phyloP scores from a whole-genome alignment of 2,113 vertebrate genomes.

The Onychostruthus taczanowskii region DNA sequence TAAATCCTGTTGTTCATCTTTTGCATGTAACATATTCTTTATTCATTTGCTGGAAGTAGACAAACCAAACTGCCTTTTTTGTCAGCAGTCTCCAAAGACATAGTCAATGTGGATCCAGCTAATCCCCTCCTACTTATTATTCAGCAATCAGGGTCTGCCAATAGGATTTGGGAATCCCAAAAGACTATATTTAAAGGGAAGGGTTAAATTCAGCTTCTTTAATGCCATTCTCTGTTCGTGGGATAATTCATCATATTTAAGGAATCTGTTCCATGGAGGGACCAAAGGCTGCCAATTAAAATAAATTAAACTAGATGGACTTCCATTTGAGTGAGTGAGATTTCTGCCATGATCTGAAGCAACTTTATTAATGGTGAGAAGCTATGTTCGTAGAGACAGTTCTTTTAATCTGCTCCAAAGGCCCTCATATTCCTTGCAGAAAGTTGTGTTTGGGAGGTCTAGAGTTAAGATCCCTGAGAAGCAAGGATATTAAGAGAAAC shows the following conservation, averaged over 20 bases:
- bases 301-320: conserved; percentile 42
- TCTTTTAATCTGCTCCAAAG: conserved; percentile 50
- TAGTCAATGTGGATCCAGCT: conserved; percentile 20
- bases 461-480: conserved; percentile 45
- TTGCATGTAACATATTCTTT: conserved; percentile 15
- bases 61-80: conserved; percentile 18
- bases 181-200: conserved; percentile 13
- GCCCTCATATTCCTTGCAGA: not conserved
- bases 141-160: conserved; percentile 31
- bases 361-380: conserved; percentile 45
- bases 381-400: not conserved
- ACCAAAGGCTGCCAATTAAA: conserved; percentile 32
- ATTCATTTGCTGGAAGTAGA: conserved; percentile 34
- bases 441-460: conserved; percentile 15
- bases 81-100: conserved; percentile 43
- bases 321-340: not conserved
- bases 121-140: conserved; percentile 60
- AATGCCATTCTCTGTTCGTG: not conserved
- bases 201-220: conserved; percentile 48
- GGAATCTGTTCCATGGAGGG: not conserved
- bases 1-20: conserved; percentile 48
- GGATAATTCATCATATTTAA: conserved; percentile 25
- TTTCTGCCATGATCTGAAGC: not conserved
- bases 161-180: conserved; percentile 43
- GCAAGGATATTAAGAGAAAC: conserved; percentile 31